Conservation (phyloP, 2,888 invertebrate genomes). For the Auanema sp. region DNA sequence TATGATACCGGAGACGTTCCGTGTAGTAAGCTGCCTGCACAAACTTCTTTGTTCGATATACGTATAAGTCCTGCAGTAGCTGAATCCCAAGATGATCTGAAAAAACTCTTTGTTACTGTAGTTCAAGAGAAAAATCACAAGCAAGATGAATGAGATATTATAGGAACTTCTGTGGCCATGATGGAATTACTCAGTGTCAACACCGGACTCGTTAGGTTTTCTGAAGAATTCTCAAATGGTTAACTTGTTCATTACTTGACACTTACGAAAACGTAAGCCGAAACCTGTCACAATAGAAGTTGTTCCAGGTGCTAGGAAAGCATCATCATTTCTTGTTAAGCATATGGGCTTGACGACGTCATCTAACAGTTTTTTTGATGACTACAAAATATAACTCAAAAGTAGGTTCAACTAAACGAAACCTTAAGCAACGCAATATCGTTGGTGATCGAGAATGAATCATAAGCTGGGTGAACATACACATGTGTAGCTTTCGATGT, state of each 20-base stretch:
- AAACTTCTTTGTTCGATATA: slow-evolving; percentile 27
- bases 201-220: neutral
- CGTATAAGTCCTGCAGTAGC: slow-evolving; percentile 27
- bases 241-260: too few species aligned
- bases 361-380: slow-evolving; percentile 11
- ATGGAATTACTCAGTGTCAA: neutral
- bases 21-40: slow-evolving; percentile 41
- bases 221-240: neutral
- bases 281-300: slow-evolving; percentile 38
- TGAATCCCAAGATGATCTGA: slow-evolving; percentile 24
- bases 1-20: slow-evolving; percentile 42
- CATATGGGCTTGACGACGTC: slow-evolving; percentile 33
- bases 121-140: slow-evolving; percentile 1
- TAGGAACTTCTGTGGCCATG: slow-evolving; percentile 28
- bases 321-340: slow-evolving; percentile 26
- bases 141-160: slow-evolving; percentile 24
- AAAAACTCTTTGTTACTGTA: neutral
- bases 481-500: slow-evolving; percentile 1
- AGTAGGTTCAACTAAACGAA: too few species aligned
- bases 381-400: too few species aligned
- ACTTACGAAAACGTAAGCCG: slow-evolving; percentile 32
- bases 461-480: slow-evolving; percentile 32
- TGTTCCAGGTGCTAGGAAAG: slow-evolving; percentile 18
- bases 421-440: slow-evolving; percentile 44
- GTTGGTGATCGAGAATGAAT: slow-evolving; percentile 27